Conservation (phyloP, 2,888 invertebrate species). For the Cynaeus angustus region DNA sequence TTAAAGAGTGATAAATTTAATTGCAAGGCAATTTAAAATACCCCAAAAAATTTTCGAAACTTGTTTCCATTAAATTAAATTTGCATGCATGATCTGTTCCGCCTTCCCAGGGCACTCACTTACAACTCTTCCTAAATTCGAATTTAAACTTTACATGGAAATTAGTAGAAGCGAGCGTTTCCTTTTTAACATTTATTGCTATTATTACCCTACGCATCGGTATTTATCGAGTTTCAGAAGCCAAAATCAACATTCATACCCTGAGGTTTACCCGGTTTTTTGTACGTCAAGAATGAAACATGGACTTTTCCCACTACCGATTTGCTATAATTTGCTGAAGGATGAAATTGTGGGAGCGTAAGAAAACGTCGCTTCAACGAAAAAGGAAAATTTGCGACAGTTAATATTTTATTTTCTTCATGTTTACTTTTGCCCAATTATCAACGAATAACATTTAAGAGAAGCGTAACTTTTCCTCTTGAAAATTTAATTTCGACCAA, state of each 20-base stretch:
- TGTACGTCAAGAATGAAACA: background rate
- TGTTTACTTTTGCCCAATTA: constrained; percentile 19
- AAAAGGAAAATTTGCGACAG: background rate
- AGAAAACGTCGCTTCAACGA: background rate
- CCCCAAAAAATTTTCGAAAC: background rate
- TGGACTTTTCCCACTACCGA: constrained; percentile 15
- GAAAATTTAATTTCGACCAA: constrained; percentile 25
- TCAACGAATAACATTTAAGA: constrained; percentile 14
- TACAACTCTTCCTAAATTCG: constrained; percentile 4
- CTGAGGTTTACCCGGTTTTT: background rate
- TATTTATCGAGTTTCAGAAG: constrained; percentile 5
- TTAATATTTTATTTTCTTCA: constrained; percentile 1
- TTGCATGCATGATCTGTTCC: constrained; percentile 14
- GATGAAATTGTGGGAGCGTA: background rate
- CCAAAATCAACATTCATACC: constrained; percentile 17
- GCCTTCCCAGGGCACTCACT: constrained; percentile 13
- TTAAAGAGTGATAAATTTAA: no score
- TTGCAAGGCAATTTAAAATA: no score
- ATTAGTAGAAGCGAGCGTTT: constrained; percentile 7
- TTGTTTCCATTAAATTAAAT: background rate
- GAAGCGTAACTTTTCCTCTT: background rate
- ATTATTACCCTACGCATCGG: constrained; percentile 8
- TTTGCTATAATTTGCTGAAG: constrained; percentile 25
- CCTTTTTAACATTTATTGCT: constrained; percentile 33
- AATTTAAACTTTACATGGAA: constrained; percentile 10